Percentiles rank a stretch among this genome's conserved stretches.
Conservation (phyloP, 2,113 vertebrate species). For the Corythaeola cristata region DNA sequence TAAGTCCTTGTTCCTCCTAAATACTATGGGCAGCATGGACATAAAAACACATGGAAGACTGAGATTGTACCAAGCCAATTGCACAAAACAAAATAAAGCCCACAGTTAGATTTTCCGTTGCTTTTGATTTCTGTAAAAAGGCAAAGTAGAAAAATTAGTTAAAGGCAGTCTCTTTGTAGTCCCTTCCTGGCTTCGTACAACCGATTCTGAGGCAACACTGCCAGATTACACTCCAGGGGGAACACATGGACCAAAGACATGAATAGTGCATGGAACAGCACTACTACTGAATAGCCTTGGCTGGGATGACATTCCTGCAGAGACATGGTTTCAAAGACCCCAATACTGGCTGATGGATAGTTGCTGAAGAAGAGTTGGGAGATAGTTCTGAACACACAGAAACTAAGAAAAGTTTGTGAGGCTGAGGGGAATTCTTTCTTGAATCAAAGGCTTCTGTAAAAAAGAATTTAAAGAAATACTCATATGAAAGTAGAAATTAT, state of each 20-base stretch:
- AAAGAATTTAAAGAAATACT: neutral
- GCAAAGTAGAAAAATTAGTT: neutral
- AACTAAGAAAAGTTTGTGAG: neutral
- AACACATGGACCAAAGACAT: neutral
- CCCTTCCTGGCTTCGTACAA: neutral
- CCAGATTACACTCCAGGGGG: neutral
- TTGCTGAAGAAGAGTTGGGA: neutral
- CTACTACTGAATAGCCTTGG: accelerated
- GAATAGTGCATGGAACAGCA: neutral
- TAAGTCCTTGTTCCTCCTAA: neutral
- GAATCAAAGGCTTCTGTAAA: neutral
- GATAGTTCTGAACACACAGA: neutral
- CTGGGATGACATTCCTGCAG: neutral
- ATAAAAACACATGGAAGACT: neutral
- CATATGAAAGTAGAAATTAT: neutral
- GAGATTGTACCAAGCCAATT: neutral
- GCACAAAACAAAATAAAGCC: neutral
- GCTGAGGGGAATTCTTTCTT: neutral
- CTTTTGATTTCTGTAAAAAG: neutral
- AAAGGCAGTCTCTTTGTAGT: neutral
- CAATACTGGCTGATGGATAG: no score
- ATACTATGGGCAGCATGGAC: neutral
- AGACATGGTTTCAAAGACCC: neutral
- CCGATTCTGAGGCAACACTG: neutral
- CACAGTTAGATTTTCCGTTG: neutral